A percentile compares a stretch with the other conserved stretches of the same genome.
These are phyloP conservation scores for Tupaia tana DNA, from an alignment of 2,113 vertebrate species.

Conservation along the genomic window DNA sequence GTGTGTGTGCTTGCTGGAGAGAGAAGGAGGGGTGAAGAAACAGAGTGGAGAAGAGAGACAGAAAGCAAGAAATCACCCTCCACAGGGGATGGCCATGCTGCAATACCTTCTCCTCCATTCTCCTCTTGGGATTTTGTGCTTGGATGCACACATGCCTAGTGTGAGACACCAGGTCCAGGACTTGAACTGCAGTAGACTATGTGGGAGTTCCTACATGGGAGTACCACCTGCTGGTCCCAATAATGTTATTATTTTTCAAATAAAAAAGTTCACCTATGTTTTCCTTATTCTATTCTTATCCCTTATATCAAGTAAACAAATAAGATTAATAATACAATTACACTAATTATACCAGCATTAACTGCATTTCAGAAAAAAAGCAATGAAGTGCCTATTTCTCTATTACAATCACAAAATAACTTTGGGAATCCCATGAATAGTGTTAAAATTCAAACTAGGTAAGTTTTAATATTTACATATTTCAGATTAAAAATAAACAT, in stretches of 20 bases:
- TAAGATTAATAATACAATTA: conserved; percentile 9
- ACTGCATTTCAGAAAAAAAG: not conserved
- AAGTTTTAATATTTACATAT: not conserved
- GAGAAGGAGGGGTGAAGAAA: too few relatives aligned
- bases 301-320: not conserved
- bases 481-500: conserved; percentile 51
- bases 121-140: too few relatives aligned
- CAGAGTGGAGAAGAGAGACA: too few relatives aligned
- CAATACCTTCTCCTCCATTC: too few relatives aligned
- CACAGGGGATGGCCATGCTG: too few relatives aligned
- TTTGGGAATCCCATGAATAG: not conserved
- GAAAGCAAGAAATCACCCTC: too few relatives aligned
- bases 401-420: not conserved
- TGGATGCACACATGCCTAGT: too few relatives aligned
- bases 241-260: conserved; percentile 8
- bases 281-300: not conserved
- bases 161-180: too few relatives aligned
- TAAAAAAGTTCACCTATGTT: not conserved
- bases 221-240: too few relatives aligned
- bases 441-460: not conserved
- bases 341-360: not conserved
- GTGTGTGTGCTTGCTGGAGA: too few relatives aligned
- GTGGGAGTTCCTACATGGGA: too few relatives aligned
- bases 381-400: not conserved
- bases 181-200: too few relatives aligned